Percentiles rank a stretch among this genome's conserved stretches.
phyloP scores from a whole-genome alignment of 53 echinoderm and acorn worm species.

The Zoroaster sp. region DNA sequence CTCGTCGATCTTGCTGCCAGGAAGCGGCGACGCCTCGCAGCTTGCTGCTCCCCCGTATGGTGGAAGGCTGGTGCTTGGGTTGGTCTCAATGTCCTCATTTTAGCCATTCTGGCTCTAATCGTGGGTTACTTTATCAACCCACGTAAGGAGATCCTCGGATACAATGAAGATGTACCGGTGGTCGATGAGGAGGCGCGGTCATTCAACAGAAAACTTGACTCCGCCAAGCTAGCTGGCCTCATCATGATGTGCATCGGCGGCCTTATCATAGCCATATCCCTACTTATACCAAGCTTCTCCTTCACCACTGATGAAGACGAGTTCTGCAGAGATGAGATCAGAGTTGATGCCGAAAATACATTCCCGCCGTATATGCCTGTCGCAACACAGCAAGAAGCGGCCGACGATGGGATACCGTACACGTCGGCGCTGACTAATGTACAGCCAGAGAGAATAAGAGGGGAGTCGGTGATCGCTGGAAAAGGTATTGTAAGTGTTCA shows the following conservation, averaged over 20 bases:
- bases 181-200: conserved; percentile 79
- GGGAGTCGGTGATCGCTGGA: conserved; percentile 84
- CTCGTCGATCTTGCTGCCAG: conserved; percentile 59
- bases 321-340: conserved; percentile 58
- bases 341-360: conserved; percentile 79
- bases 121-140: conserved; percentile 92
- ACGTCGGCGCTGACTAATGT: conserved; percentile 93
- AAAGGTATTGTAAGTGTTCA: conserved; percentile 85
- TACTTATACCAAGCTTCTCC: conserved; percentile 83
- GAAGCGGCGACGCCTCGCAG: conserved; percentile 47
- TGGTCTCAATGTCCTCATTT: conserved; percentile 83
- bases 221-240: conserved; percentile 89
- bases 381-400: conserved; percentile 69
- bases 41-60: conserved; percentile 81
- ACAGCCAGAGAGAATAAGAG: conserved; percentile 77
- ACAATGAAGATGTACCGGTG: conserved; percentile 64
- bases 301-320: conserved; percentile 61
- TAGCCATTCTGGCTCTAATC: conserved; percentile 84
- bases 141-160: conserved; percentile 68
- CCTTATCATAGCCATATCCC: conserved; percentile 78
- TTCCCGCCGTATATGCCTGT: conserved; percentile 97
- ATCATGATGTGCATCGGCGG: conserved; percentile 93
- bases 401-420: conserved; percentile 95
- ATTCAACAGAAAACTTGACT: conserved; percentile 84
- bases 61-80: conserved; percentile 99